Conservation (phyloP, 2,888 invertebrate species). For the Willowsia nigromaculata region DNA sequence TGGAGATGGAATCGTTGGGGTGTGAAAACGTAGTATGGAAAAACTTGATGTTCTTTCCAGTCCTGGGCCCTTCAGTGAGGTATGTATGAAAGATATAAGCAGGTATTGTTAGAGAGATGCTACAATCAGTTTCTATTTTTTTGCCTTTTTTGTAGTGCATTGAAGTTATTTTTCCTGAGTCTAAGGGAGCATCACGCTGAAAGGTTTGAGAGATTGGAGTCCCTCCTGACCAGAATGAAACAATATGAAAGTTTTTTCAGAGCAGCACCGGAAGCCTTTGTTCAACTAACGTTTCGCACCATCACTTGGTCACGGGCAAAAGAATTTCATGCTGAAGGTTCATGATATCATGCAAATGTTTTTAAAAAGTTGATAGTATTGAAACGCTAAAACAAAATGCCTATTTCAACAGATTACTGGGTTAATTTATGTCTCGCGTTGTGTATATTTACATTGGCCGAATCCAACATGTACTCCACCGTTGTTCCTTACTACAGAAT, state of each 20-base stretch:
- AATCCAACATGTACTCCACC: constrained; percentile 69
- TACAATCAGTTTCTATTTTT: too few relatives aligned
- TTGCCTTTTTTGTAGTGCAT: constrained; percentile 34
- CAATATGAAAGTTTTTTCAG: constrained; percentile 73
- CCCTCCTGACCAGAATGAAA: constrained; percentile 68
- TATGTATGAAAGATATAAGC: constrained; percentile 3
- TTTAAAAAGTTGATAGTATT: too few relatives aligned
- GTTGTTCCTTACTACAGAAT: constrained; percentile 64
- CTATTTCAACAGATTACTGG: constrained; percentile 69
- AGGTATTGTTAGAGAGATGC: too few relatives aligned
- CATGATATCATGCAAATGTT: too few relatives aligned
- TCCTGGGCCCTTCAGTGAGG: constrained; percentile 71
- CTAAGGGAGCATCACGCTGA: constrained; percentile 64
- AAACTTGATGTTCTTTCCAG: constrained; percentile 73
- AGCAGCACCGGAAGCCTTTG: constrained; percentile 73
- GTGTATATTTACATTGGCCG: constrained; percentile 70
- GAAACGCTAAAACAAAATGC: too few relatives aligned
- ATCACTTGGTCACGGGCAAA: constrained; percentile 60
- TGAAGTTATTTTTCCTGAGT: constrained; percentile 58
- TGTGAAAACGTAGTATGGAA: constrained; percentile 43
- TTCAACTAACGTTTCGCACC: constrained; percentile 71
- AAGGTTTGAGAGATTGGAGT: constrained; percentile 69
- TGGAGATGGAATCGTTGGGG: constrained; percentile 68
- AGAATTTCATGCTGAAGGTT: constrained; percentile 67
- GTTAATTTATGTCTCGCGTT: constrained; percentile 60